Base-by-base conservation (phyloP, 2,797 vertebrate genomes). In the Brachyalestes nurse region DNA sequence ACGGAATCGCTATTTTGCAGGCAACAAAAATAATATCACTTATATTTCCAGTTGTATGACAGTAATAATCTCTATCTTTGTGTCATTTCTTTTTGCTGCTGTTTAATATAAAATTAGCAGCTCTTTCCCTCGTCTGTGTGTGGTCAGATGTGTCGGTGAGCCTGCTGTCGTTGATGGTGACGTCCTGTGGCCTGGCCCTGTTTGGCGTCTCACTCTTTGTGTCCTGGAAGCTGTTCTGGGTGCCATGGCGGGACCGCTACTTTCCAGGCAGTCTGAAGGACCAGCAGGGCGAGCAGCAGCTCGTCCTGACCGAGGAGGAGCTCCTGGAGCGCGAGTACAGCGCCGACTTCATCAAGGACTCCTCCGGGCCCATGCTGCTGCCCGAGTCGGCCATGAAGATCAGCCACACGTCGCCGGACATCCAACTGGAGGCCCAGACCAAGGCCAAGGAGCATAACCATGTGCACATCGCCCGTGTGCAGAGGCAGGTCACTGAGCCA, bases 171-270 rank as follows among this genome's bases (percentile, higher is more conserved):
- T 94, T 99, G 82, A 92, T 99, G 91, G 98, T 99, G 84, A 99
- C 97, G 49, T 95, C 97, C 89, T 99, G 97, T 85, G 97, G 97
- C 82, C 94, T 99, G 61, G 97, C 97, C 58, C 95, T 99, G 64
- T 98, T 99, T 80, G 96, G 96, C 0, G 98, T 99, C 53, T 98
- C 97, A 72, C 94, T 99, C 69, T 99, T 99, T 28, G 97, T 99
- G 25, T 98, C 97, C 88, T 99, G 97, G 97, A 99, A 99, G 91
- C 91, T 99, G 84, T 99, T 97, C 90, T 99, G 97, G 98, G 94
- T 98, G 86, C 98, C 98, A 0, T 97, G 97, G 95, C 95, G 96
- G 82, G 96, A 97, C 78, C 96, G 95, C 69, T 96, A 96, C 80
- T 88, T 97, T 77, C 94, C 95, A 0, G 95, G 95, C 75, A 89